phyloP scores from a whole-genome alignment of 2,888 invertebrate genomes.

The Gymnocheta viridis region DNA sequence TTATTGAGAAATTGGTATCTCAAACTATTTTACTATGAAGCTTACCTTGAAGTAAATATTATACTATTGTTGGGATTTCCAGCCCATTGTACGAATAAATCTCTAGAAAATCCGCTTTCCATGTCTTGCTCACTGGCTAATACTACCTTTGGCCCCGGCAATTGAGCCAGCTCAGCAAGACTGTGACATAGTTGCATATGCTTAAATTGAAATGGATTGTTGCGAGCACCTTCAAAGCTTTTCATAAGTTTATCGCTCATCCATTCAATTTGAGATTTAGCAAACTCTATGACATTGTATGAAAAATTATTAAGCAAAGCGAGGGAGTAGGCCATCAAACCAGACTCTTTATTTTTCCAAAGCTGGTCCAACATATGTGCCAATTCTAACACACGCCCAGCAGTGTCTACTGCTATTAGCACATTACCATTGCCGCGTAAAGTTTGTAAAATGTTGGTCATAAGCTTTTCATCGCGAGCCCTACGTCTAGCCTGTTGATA shows the following conservation, averaged over 20 bases:
- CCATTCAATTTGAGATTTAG: slow-evolving; percentile 99
- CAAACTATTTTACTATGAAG: not conserved
- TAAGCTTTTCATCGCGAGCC: slow-evolving; percentile 96
- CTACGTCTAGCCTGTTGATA: slow-evolving; percentile 95
- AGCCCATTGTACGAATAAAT: slow-evolving; percentile 97
- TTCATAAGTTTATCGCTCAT: slow-evolving; percentile 99
- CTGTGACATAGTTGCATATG: slow-evolving; percentile 97
- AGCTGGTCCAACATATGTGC: slow-evolving; percentile 98
- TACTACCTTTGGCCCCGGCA: slow-evolving; percentile 96
- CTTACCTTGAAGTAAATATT: slow-evolving; percentile 92
- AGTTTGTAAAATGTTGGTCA: slow-evolving; percentile 97
- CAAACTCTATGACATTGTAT: slow-evolving; percentile 99
- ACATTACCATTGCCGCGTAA: slow-evolving; percentile 97
- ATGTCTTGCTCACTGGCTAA: slow-evolving; percentile 97
- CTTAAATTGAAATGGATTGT: slow-evolving; percentile 97
- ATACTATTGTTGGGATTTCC: slow-evolving; percentile 95
- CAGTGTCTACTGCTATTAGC: slow-evolving; percentile 97
- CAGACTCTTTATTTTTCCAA: slow-evolving; percentile 97
- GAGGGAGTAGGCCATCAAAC: slow-evolving; percentile 95
- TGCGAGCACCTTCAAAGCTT: slow-evolving; percentile 93
- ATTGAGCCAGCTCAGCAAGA: slow-evolving; percentile 91
- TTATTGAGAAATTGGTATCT: not conserved
- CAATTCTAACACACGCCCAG: slow-evolving; percentile 96
- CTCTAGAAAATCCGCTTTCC: slow-evolving; percentile 97
- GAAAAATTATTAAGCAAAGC: slow-evolving; percentile 97